A percentile compares a stretch with the other conserved stretches of the same genome.
Conservation (phyloP, 2,888 invertebrate species). For the Brachypalpus laphriformis region DNA sequence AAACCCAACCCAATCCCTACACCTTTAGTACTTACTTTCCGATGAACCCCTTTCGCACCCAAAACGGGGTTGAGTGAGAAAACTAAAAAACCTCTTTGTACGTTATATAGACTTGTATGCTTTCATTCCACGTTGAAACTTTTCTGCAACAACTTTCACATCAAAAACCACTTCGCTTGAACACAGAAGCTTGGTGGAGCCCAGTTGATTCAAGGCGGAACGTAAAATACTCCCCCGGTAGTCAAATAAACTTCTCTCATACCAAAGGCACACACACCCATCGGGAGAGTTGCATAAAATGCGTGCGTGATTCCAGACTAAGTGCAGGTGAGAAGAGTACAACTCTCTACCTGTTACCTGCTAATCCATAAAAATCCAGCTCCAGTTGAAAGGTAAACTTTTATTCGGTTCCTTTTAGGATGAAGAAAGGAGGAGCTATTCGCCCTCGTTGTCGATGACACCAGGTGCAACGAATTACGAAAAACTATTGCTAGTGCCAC, state of each 20-base stretch:
- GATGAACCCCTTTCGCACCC: constrained; percentile 8
- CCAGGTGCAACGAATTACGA: constrained; percentile 41
- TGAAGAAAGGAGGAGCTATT: background rate
- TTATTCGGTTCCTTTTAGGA: background rate
- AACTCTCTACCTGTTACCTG: constrained; percentile 53
- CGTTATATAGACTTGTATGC: background rate
- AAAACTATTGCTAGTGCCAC: background rate
- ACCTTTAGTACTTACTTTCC: constrained; percentile 14
- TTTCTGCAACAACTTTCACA: constrained; percentile 44
- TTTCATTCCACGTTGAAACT: constrained; percentile 20
- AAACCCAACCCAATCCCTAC: background rate
- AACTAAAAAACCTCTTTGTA: constrained; percentile 1
- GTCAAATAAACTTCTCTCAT: constrained; percentile 15
- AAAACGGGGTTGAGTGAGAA: background rate
- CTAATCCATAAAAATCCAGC: constrained; percentile 61
- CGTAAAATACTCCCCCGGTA: background rate
- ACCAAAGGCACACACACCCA: background rate
- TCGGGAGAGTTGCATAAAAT: constrained; percentile 56
- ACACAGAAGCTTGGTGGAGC: constrained; percentile 28
- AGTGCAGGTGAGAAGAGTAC: constrained; percentile 37
- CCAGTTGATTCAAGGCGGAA: constrained; percentile 24
- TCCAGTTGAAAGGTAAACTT: constrained; percentile 39
- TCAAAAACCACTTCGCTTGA: constrained; percentile 54
- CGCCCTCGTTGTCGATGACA: constrained; percentile 18
- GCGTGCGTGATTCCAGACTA: constrained; percentile 63